A percentile compares a stretch with the other conserved stretches of the same genome.
phyloP scores from a whole-genome alignment of 37 sponge, comb jelly and placozoan species.

The Amphimedon queenslandica region DNA sequence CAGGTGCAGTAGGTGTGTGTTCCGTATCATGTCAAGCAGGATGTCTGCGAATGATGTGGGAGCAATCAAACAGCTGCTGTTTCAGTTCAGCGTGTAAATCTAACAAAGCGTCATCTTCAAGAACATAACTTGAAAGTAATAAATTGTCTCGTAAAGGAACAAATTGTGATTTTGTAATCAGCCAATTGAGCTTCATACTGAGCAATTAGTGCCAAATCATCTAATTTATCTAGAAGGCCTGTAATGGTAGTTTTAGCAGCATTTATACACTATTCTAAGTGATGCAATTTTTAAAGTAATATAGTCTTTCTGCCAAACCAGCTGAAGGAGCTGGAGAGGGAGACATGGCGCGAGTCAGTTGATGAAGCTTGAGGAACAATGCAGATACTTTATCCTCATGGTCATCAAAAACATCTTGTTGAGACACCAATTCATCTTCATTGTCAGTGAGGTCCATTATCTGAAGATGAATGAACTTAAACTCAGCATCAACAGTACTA shows the following conservation, averaged over 20 bases:
- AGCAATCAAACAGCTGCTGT: slow-evolving; percentile 3
- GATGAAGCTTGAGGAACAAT: neutral
- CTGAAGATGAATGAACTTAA: neutral
- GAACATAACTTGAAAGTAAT: neutral
- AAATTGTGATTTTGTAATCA: neutral
- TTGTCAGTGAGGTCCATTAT: slow-evolving; percentile 3
- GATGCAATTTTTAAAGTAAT: neutral
- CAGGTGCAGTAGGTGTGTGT: neutral
- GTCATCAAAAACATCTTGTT: slow-evolving; percentile 9
- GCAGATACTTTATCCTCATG: neutral
- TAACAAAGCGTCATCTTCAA: neutral
- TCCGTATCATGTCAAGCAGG: neutral
- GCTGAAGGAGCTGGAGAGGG: neutral
- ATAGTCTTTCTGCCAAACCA: neutral
- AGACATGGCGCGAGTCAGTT: neutral
- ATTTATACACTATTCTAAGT: too few relatives aligned
- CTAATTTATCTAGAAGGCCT: neutral
- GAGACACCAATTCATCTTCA: neutral
- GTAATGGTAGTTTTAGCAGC: too few relatives aligned
- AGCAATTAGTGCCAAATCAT: neutral
- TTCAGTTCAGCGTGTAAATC: neutral
- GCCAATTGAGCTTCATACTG: slow-evolving; percentile 8
- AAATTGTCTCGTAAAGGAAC: neutral
- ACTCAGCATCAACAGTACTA: neutral
- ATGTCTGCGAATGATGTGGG: neutral